Conservation (phyloP, 2,113 vertebrate species). For the Nestor notabilis region DNA sequence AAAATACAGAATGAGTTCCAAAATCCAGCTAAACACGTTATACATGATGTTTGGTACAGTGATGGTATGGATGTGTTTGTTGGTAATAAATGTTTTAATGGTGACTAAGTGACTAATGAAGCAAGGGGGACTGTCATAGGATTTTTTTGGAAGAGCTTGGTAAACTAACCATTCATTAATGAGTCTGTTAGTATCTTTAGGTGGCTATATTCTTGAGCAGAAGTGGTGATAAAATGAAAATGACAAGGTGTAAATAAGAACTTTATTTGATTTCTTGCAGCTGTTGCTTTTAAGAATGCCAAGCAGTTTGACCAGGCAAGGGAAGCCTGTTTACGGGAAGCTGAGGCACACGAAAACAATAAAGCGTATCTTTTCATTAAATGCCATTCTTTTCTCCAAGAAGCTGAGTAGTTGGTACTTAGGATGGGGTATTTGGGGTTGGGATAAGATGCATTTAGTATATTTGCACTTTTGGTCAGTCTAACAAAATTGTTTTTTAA, state of each 20-base stretch:
- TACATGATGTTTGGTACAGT: neutral
- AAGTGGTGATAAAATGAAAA: neutral
- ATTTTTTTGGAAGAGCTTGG: neutral
- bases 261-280: constrained; percentile 72
- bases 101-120: neutral
- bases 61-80: neutral
- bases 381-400: neutral
- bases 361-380: constrained; percentile 92
- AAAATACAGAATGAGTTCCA: neutral
- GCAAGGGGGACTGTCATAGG: neutral
- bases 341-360: constrained; percentile 92
- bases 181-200: neutral
- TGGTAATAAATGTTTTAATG: neutral
- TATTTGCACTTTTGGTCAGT: neutral
- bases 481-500: neutral
- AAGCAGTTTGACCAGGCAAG: constrained; percentile 97
- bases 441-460: neutral
- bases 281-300: constrained; percentile 98
- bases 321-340: constrained; percentile 94
- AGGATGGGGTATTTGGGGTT: neutral
- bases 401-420: neutral
- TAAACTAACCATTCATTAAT: neutral
- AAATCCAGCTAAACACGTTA: neutral
- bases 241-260: neutral
- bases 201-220: neutral